Evolutionary conservation across 2,888 invertebrate genomes (phyloP).

Genomic region (Falcaria lacertinaria): DNA sequence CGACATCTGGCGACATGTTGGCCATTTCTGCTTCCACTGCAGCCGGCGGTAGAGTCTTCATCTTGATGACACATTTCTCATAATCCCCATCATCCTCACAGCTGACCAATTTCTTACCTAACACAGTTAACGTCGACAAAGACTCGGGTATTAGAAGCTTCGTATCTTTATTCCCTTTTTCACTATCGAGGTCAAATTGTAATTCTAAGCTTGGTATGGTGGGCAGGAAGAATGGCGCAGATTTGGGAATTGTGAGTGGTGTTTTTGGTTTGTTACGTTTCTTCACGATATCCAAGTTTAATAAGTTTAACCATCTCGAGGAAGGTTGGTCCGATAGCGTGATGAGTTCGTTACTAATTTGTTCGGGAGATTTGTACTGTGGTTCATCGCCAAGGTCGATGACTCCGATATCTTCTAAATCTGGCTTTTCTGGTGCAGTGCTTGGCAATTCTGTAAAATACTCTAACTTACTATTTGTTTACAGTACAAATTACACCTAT

Average conservation of each 20-base stretch:
- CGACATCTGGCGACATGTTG: conserved; percentile 85
- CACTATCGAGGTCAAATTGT: conserved; percentile 86
- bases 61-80: conserved; percentile 76
- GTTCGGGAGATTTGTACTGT: conserved; percentile 86
- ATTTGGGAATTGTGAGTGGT: conserved; percentile 88
- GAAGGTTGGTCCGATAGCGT: conserved; percentile 92
- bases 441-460: conserved; percentile 57
- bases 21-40: conserved; percentile 93
- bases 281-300: conserved; percentile 92
- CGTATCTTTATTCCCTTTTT: conserved; percentile 55
- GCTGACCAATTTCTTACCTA: conserved; percentile 82
- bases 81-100: conserved; percentile 75
- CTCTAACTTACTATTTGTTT: too few relatives aligned
- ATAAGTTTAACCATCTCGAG: conserved; percentile 94
- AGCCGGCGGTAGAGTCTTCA: conserved; percentile 88
- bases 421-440: conserved; percentile 68
- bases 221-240: conserved; percentile 97
- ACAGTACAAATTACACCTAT: too few relatives aligned
- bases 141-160: conserved; percentile 79
- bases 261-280: conserved; percentile 94
- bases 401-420: conserved; percentile 59
- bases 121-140: conserved; percentile 83
- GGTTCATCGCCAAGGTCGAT: conserved; percentile 71
- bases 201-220: conserved; percentile 91
- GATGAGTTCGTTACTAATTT: conserved; percentile 87